Percentiles rank a stretch among this genome's conserved stretches.
phyloP scores from a whole-genome alignment of 1,140 invertebrate genomes.

The Drosophila athabasca region DNA sequence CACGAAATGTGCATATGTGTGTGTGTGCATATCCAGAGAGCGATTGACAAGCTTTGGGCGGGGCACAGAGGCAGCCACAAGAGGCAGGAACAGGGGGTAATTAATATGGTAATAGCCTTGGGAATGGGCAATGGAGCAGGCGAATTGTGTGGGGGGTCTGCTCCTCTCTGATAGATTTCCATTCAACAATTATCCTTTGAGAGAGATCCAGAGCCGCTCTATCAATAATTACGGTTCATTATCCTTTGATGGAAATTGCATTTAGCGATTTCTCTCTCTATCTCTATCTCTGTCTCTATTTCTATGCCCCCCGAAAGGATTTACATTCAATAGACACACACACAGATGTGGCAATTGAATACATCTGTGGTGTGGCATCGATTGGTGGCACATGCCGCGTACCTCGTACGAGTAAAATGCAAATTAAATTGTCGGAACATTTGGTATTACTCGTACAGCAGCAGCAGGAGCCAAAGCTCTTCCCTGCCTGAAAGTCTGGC shows the following conservation, averaged over 20 bases:
- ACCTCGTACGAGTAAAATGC: conserved; percentile 33
- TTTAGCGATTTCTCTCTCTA: no score
- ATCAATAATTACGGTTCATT: no score
- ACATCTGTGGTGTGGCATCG: conserved; percentile 44
- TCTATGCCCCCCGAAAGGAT: neutral
- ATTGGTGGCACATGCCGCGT: conserved; percentile 2
- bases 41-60: neutral
- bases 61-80: conserved; percentile 9
- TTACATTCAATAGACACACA: conserved; percentile 13
- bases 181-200: no score
- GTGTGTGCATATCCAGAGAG: conserved; percentile 13
- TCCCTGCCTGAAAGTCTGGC: conserved; percentile 55
- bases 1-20: no score
- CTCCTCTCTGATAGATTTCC: no score
- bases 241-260: no score
- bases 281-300: no score
- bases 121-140: no score
- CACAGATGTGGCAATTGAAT: conserved; percentile 53
- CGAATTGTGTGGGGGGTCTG: no score
- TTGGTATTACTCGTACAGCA: conserved; percentile 46
- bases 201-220: no score
- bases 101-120: no score
- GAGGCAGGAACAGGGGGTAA: no score
- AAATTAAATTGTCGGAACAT: conserved; percentile 74
- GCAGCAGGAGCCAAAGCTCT: conserved; percentile 47